Conservation (phyloP, 2,797 vertebrate genomes). For the Anguilla marmorata region DNA sequence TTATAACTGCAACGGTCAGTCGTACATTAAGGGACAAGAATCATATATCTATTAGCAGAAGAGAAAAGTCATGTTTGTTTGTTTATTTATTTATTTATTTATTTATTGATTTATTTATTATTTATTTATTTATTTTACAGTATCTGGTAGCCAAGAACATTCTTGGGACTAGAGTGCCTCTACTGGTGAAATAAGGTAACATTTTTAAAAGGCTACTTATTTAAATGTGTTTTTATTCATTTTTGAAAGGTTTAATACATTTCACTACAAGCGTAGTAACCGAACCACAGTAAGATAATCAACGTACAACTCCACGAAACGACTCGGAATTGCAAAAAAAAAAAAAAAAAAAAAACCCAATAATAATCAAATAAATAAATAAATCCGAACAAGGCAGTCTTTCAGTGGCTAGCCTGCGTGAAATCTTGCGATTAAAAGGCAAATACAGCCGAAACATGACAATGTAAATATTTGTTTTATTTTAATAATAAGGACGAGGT, state of each 20-base stretch:
- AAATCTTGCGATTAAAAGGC: slow-evolving; percentile 25
- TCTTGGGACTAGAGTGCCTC: slow-evolving; percentile 29
- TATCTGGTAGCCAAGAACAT: slow-evolving; percentile 48
- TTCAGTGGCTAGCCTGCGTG: not conserved
- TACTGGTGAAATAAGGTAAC: slow-evolving; percentile 14
- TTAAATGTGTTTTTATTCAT: not conserved
- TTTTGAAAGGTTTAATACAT: not conserved
- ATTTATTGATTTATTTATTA: not conserved
- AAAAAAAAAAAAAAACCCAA: too few species aligned
- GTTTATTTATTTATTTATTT: not conserved
- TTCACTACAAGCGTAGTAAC: not conserved
- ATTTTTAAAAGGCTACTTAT: not conserved
- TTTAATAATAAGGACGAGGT: slow-evolving; percentile 28
- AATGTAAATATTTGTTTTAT: slow-evolving; percentile 30
- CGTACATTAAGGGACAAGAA: not conserved
- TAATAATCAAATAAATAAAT: too few species aligned
- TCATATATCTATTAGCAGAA: not conserved
- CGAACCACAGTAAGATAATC: not conserved
- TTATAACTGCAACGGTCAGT: not conserved
- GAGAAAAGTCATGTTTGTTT: not conserved
- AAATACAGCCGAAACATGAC: not conserved
- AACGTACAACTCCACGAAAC: not conserved
- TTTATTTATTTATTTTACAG: too few species aligned
- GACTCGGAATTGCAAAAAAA: not conserved
- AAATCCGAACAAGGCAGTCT: not conserved